phyloP scores from a whole-genome alignment of 2,797 vertebrate genomes.

The Sciaenops ocellatus region DNA sequence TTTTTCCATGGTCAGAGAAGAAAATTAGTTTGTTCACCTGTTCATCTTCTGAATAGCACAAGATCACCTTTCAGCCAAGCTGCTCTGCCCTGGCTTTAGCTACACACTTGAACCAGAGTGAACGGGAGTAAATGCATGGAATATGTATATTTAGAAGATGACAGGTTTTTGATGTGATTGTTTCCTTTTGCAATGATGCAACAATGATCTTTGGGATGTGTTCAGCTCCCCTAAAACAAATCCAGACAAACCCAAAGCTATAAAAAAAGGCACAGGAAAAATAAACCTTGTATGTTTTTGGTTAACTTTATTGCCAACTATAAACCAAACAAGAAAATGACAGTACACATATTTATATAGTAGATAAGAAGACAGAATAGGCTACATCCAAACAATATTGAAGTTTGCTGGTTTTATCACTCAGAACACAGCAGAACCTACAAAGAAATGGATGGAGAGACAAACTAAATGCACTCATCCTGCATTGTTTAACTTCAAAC shows the following conservation, averaged over 20 bases:
- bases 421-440: too few relatives aligned
- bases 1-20: slow-evolving; percentile 42
- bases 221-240: background rate
- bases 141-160: background rate
- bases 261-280: background rate
- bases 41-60: slow-evolving; percentile 51
- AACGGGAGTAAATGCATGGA: background rate
- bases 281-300: background rate
- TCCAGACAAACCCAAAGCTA: background rate
- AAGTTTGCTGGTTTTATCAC: background rate
- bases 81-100: background rate
- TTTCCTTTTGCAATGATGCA: background rate
- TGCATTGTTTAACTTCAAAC: too few relatives aligned
- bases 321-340: background rate
- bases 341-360: background rate
- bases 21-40: slow-evolving; percentile 69
- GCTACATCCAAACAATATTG: background rate
- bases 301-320: background rate
- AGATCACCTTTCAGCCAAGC: slow-evolving; percentile 51
- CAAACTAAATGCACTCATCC: too few relatives aligned
- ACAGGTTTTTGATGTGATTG: background rate
- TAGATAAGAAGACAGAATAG: background rate
- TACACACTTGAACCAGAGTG: background rate
- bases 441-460: too few relatives aligned
- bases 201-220: background rate